These are phyloP conservation scores for Drosophila greeni DNA, from an alignment of 2,888 invertebrate genomes.

Conservation along the genomic window DNA sequence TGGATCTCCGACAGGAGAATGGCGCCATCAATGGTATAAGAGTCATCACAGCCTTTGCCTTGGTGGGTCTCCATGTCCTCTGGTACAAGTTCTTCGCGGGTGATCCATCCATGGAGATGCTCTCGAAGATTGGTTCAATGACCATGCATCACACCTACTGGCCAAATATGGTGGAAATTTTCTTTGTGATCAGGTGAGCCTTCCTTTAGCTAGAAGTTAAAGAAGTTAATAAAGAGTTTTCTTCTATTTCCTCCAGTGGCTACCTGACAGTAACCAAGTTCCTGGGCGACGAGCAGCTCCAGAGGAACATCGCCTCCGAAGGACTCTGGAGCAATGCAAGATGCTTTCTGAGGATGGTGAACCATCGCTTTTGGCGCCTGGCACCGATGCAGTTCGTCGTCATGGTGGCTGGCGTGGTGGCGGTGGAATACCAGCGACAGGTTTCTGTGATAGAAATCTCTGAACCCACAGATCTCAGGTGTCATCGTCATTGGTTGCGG, in stretches of 20 bases:
- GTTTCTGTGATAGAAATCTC: slow-evolving; percentile 41
- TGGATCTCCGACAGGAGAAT: slow-evolving; percentile 35
- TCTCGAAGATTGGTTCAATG: slow-evolving; percentile 5
- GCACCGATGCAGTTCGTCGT: slow-evolving; percentile 40
- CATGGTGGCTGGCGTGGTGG: slow-evolving; percentile 26
- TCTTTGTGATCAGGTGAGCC: slow-evolving; percentile 50
- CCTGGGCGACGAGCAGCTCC: slow-evolving; percentile 34
- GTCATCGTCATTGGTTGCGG: slow-evolving; percentile 35
- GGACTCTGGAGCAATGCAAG: slow-evolving; percentile 14
- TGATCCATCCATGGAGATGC: slow-evolving; percentile 18
- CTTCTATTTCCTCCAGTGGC: slow-evolving; percentile 28
- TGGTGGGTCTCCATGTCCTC: slow-evolving; percentile 38
- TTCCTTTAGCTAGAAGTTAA: not conserved
- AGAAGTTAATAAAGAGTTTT: not conserved
- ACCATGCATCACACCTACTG: slow-evolving; percentile 11
- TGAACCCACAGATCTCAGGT: slow-evolving; percentile 41
- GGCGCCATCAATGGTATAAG: slow-evolving; percentile 48
- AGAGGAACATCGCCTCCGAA: slow-evolving; percentile 35
- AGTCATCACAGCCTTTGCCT: slow-evolving; percentile 31
- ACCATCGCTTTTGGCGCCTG: slow-evolving; percentile 49
- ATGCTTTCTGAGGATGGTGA: slow-evolving; percentile 20
- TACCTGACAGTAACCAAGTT: slow-evolving; percentile 50
- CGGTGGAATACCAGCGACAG: slow-evolving; percentile 36
- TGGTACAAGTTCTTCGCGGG: slow-evolving; percentile 37
- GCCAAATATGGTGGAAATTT: slow-evolving; percentile 40